These are phyloP conservation scores for Ichneumoninae sp. DNA, from an alignment of 2,888 invertebrate genomes.

Conservation along the genomic window DNA sequence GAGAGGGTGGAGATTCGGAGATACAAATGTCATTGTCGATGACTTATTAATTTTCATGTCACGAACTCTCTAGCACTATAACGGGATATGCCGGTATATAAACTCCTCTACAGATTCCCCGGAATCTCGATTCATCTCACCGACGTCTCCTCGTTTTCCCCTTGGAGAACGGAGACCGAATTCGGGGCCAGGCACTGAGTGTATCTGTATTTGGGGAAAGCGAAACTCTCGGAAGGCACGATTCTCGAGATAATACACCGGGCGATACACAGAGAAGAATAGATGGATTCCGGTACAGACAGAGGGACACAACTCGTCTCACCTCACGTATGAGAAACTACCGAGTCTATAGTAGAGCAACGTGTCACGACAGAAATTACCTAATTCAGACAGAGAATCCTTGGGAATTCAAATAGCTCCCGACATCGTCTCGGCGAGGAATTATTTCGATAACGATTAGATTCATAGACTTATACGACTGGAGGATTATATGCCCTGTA, in stretches of 20 bases:
- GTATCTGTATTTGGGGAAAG: conserved; percentile 32
- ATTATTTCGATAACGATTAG: conserved; percentile 45
- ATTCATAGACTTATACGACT: conserved; percentile 17
- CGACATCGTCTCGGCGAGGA: conserved; percentile 35
- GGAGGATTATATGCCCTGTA: conserved; percentile 2
- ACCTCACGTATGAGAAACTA: conserved; percentile 60
- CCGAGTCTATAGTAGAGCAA: conserved; percentile 32
- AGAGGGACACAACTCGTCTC: conserved; percentile 54
- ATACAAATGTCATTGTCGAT: conserved; percentile 34
- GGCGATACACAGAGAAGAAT: conserved; percentile 41
- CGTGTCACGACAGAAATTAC: conserved; percentile 61
- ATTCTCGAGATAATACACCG: conserved; percentile 58
- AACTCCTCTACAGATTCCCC: conserved; percentile 28
- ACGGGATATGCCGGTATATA: conserved; percentile 29
- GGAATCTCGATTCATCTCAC: conserved; percentile 52
- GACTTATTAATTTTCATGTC: conserved; percentile 65
- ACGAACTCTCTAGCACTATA: conserved; percentile 52
- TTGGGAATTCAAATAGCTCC: conserved; percentile 51
- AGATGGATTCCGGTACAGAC: conserved; percentile 37
- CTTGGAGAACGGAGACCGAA: conserved; percentile 31
- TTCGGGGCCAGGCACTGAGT: conserved; percentile 20
- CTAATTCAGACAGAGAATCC: conserved; percentile 49
- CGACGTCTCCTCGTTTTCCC: conserved; percentile 21
- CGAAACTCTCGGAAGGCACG: conserved; percentile 58
- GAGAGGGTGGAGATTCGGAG: not conserved